Evolutionary conservation across 2,888 invertebrate genomes (phyloP), one percentile per base, ranked within the genome.

Genomic region (Hofmannophila pseudospretella): DNA sequence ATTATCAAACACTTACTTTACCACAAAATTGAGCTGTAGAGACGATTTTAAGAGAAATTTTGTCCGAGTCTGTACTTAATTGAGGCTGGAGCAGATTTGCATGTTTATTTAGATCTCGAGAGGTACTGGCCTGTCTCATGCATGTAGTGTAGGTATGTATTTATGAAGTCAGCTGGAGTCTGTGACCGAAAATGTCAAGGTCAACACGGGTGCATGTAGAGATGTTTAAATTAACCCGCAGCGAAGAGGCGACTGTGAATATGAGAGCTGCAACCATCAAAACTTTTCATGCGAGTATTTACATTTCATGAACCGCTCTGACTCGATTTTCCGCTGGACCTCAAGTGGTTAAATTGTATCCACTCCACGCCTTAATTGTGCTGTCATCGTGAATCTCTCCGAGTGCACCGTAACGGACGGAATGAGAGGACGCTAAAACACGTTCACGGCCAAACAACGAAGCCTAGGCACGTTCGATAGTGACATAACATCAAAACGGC

Each of bases 401-500:
- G 49, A 51, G 22, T 30, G 19, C 36, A 27, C 62, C 54, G 62
- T 59, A 64, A 62, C 60, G 46, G 60, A 49, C 49, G 51, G 60
- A 64, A 66, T 54, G 55, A 66, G 58, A 66, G 67, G 62, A 67
- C 63, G 54, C 56, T 67, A 58, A 67, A 72, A 69, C 67, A 67
- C 64, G 70, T 79, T 84, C 78, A 79, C 67, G 78, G 78, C 66
- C 78, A 79, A 75, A 76, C 71, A 79, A 72, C 69, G 70, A 68
- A 67, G 65, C 62, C 67, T 62, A 67, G 64, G 52, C 69, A 71
- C 76, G 80, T 67, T 81, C 80, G 67, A 82, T 84, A 82, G 77
- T 80, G 78, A 77, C 73, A 79, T 81, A 79, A 79, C 71, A 74
- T 68, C 69, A 60, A 67, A 79, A 75, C 75, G 66, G 67, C 67